phyloP scores from a whole-genome alignment of 2,113 vertebrate genomes.

The Deroptyus accipitrinus region DNA sequence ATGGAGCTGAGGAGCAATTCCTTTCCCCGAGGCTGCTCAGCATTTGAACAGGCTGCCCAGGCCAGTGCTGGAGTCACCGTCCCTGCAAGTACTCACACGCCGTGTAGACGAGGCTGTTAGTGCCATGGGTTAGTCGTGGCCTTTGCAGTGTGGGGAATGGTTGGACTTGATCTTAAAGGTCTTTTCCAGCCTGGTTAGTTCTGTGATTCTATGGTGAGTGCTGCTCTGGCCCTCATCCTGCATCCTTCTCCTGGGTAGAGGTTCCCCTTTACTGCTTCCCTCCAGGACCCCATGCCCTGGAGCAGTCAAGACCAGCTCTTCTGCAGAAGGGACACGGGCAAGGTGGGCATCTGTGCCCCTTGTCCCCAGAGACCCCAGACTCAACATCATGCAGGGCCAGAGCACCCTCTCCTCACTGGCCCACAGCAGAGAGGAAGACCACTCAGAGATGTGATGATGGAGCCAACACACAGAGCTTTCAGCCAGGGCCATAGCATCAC shows the following conservation, averaged over 20 bases:
- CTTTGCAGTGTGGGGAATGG: neutral
- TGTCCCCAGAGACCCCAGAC: no score
- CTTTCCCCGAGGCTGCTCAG: neutral
- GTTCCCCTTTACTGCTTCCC: neutral
- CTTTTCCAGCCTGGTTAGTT: neutral
- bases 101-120: neutral
- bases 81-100: neutral
- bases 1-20: neutral
- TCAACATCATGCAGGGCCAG: neutral
- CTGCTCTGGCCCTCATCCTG: neutral
- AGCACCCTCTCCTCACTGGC: neutral
- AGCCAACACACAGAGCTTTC: neutral
- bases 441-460: neutral
- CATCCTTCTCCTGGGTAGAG: neutral
- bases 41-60: neutral
- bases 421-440: neutral
- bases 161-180: neutral
- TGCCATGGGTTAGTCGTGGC: neutral
- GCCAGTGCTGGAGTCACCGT: neutral
- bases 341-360: neutral
- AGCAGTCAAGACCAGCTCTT: neutral
- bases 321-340: neutral
- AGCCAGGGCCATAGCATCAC: fast-evolving
- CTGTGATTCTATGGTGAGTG: neutral
- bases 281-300: neutral